These are phyloP conservation scores for Penaeus chinensis DNA, from an alignment of 1,140 invertebrate genomes.

Conservation along the genomic window DNA sequence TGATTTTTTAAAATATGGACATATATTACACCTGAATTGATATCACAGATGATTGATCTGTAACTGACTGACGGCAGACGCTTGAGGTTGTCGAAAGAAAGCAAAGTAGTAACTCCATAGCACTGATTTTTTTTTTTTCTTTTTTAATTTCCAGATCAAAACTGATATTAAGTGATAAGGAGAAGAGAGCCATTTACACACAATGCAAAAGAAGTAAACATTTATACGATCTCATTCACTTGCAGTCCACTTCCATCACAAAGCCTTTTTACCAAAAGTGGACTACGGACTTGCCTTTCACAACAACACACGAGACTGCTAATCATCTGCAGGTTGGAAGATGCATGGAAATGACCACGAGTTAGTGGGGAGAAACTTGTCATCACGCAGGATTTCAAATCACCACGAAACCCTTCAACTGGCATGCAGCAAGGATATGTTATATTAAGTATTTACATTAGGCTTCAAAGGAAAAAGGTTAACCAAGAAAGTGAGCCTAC, in stretches of 20 bases:
- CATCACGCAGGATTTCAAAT: slow-evolving; percentile 22
- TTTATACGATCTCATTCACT: too few relatives aligned
- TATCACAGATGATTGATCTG: slow-evolving; percentile 60
- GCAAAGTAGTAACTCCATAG: slow-evolving; percentile 11
- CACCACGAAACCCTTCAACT: slow-evolving; percentile 32
- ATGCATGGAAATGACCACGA: slow-evolving; percentile 58
- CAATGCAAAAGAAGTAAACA: background rate
- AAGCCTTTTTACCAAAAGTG: too few relatives aligned
- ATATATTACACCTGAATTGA: slow-evolving; percentile 55
- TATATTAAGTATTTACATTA: slow-evolving; percentile 12
- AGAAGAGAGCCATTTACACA: slow-evolving; percentile 15
- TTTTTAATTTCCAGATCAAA: slow-evolving; percentile 43
- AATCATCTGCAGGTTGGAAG: slow-evolving; percentile 21
- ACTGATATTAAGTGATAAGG: background rate
- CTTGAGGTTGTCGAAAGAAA: slow-evolving; percentile 43
- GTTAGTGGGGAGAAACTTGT: slow-evolving; percentile 45
- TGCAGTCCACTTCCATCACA: too few relatives aligned
- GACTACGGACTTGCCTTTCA: too few relatives aligned
- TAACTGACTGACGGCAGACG: slow-evolving; percentile 54
- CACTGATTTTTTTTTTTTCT: slow-evolving; percentile 37
- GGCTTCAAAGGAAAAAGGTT: slow-evolving; percentile 15
- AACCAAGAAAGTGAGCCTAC: background rate
- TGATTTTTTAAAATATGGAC: slow-evolving; percentile 47
- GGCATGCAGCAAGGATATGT: slow-evolving; percentile 44
- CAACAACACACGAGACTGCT: too few relatives aligned